Evolutionary conservation across 2,888 invertebrate genomes (phyloP), one percentile per base, ranked within the genome.

Genomic region (Drosophila mettleri): DNA sequence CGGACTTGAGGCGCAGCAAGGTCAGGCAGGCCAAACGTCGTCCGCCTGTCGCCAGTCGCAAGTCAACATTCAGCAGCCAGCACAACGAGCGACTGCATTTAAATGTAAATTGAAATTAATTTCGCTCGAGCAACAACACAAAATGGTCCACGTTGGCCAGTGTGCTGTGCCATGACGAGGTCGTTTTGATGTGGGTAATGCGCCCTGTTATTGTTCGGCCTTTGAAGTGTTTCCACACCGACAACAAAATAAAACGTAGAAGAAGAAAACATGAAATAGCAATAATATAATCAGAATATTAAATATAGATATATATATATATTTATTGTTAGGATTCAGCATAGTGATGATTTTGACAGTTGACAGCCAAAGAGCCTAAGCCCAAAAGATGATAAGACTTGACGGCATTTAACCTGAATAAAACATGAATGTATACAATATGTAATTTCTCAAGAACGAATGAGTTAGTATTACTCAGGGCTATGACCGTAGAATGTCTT

Each of bases 81-180:
- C 29, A 12, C 3, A 48, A 53, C 63, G 67, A 85, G 68, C 87
- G 78, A 81, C 80, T 84, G 83, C 86, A 84, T 89, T 84, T 83
- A 89, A 87, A 83, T 83, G 83, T 85, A 89, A 83, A 83, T 83
- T 83, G 88, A 83, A 83, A 83, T 89, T 85, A 89, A 83, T 81
- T 87, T 78, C 65, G 72, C 79, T 64, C 46, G 68, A 68, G 63
- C 71, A 75, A 74, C 61, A 67, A 31, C 78, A 52, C 55, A 67
- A 85, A 87, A 66, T 74, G 86, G 65, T 60, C 59, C 46, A 53
- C 36, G 24, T 57, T 52, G 71, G 51, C 66, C 71, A 70, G 29
- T 53, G 62, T 60, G 68, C 60, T 57, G 62, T 65, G 71, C 60
- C 82, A 63, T 61, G 78, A 48, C 39, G 75, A 52, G 59, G 74